These are phyloP conservation scores for Callipepla squamata DNA, from an alignment of 2,113 vertebrate genomes.

Conservation along the genomic window DNA sequence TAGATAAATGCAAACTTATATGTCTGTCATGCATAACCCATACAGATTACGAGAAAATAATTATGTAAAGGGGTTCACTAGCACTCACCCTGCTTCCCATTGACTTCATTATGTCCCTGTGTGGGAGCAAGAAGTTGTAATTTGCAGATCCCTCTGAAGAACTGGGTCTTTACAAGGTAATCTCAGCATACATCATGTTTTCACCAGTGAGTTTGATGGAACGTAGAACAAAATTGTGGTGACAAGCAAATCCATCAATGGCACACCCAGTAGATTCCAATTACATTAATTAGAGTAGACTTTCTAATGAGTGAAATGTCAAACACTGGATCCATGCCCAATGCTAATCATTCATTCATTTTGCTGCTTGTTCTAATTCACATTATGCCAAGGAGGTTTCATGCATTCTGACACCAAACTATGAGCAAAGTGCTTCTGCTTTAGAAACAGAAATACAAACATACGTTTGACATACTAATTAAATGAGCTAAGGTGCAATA, in stretches of 20 bases:
- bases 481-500: conserved; percentile 22
- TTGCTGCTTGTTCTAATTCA: conserved; percentile 73
- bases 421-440: conserved; percentile 56
- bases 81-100: neutral
- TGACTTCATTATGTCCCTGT: conserved; percentile 1
- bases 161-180: conserved; percentile 53
- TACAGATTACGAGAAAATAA: conserved; percentile 18
- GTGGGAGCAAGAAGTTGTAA: conserved; percentile 30
- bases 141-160: conserved; percentile 61
- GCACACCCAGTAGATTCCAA: conserved; percentile 77
- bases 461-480: conserved; percentile 57
- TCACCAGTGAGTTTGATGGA: conserved; percentile 73
- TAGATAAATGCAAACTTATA: conserved; percentile 4
- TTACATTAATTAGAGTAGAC: conserved; percentile 76
- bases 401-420: conserved; percentile 68
- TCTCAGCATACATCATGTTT: conserved; percentile 71
- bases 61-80: conserved; percentile 17
- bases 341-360: conserved; percentile 75
- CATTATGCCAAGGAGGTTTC: conserved; percentile 62
- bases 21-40: neutral
- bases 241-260: conserved; percentile 77
- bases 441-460: conserved; percentile 42
- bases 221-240: conserved; percentile 71
- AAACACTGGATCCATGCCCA: conserved; percentile 76
- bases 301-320: conserved; percentile 76